A percentile compares a stretch with the other conserved stretches of the same genome.
Evolutionary conservation across 2,888 invertebrate species (phyloP).

Genomic region (Trimorus sp.): DNA sequence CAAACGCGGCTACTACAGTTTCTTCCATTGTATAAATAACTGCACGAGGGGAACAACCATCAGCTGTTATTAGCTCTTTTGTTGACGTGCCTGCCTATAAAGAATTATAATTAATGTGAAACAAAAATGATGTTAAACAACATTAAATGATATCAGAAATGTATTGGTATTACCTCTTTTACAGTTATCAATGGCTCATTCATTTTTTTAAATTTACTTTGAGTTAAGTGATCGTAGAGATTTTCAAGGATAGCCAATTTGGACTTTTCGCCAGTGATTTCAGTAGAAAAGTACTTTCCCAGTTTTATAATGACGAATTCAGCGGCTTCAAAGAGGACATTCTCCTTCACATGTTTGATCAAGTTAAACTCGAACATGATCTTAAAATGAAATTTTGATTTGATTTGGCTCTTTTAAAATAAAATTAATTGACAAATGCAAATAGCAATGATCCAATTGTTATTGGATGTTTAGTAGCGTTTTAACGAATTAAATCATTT

Average conservation of each 20-base stretch:
- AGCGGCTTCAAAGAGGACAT: background rate
- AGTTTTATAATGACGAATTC: background rate
- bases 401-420: background rate
- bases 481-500: too few species aligned
- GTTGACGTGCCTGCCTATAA: too few species aligned
- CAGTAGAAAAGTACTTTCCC: background rate
- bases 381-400: background rate
- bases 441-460: too few species aligned
- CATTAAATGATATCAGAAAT: too few species aligned
- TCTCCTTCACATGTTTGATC: background rate
- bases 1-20: background rate
- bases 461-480: too few species aligned
- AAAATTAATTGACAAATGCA: too few species aligned
- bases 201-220: background rate
- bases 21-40: background rate
- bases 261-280: background rate
- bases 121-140: too few species aligned
- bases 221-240: conserved; percentile 3
- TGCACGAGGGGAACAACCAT: background rate
- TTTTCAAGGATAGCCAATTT: conserved; percentile 2
- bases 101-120: background rate
- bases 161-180: background rate
- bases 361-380: conserved; percentile 13
- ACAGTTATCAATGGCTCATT: conserved; percentile 13
- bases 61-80: background rate